These are phyloP conservation scores for Aphelenchoides avenae DNA, from an alignment of 1,140 invertebrate genomes.

Conservation along the genomic window DNA sequence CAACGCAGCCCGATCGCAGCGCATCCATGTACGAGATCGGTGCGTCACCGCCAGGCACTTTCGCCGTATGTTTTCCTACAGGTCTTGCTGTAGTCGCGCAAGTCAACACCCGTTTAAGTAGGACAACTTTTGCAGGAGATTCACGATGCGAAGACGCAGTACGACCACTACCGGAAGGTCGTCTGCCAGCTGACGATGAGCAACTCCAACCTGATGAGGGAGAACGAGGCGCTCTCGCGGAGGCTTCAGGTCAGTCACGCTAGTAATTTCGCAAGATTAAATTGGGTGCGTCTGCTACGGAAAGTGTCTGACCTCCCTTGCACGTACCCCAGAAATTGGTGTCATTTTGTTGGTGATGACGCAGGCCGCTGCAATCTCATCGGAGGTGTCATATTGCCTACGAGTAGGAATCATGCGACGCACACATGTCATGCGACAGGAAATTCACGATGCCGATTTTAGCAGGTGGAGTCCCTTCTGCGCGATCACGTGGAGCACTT, in stretches of 20 bases:
- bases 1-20: neutral
- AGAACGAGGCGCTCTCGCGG: slow-evolving; percentile 22
- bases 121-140: too few relatives aligned
- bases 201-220: slow-evolving; percentile 29
- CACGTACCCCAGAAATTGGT: too few relatives aligned
- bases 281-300: too few relatives aligned
- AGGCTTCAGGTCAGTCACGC: slow-evolving; percentile 16
- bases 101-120: too few relatives aligned
- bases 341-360: too few relatives aligned
- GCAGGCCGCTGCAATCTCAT: too few relatives aligned
- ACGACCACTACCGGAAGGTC: slow-evolving; percentile 19
- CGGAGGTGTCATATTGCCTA: too few relatives aligned
- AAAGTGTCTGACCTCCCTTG: too few relatives aligned
- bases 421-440: neutral
- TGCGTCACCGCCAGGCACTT: neutral
- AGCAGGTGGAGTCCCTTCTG: slow-evolving; percentile 25
- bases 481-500: slow-evolving; percentile 33
- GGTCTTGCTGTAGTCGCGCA: too few relatives aligned
- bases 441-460: slow-evolving; percentile 13
- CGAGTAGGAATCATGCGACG: too few relatives aligned
- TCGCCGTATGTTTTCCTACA: neutral
- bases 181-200: slow-evolving; percentile 25
- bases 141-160: slow-evolving; percentile 2
- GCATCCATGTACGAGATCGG: slow-evolving; percentile 19
- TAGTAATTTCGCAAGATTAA: neutral